These are phyloP conservation scores for Sarcophaga variegata DNA, from an alignment of 2,888 invertebrate genomes.

Conservation along the genomic window DNA sequence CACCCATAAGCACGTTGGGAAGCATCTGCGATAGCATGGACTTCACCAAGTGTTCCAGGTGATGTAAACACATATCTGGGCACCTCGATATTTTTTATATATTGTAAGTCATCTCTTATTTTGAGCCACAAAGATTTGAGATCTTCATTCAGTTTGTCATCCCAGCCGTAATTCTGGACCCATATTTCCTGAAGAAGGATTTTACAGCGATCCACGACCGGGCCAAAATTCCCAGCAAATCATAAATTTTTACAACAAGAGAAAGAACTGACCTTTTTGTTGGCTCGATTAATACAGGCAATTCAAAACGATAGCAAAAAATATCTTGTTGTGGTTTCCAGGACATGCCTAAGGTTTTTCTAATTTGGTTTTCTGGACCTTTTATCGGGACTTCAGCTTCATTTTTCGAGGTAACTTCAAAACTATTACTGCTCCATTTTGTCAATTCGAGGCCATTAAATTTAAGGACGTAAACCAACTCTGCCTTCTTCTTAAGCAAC, in stretches of 20 bases:
- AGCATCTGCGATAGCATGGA: constrained; percentile 17
- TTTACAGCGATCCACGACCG: constrained; percentile 61
- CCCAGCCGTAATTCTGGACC: constrained; percentile 56
- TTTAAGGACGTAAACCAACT: not conserved
- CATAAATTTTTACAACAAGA: constrained; percentile 52
- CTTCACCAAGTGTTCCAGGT: not conserved
- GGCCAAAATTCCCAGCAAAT: constrained; percentile 51
- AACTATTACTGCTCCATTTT: constrained; percentile 11
- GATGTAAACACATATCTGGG: constrained; percentile 29
- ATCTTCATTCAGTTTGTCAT: not conserved
- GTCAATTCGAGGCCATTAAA: not conserved
- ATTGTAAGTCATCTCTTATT: constrained; percentile 21
- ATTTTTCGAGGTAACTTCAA: not conserved
- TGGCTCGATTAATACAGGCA: constrained; percentile 22
- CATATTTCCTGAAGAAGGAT: constrained; percentile 67
- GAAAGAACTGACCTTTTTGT: constrained; percentile 43
- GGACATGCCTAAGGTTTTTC: not conserved
- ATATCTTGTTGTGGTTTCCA: not conserved
- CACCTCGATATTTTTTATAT: constrained; percentile 31
- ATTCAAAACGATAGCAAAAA: constrained; percentile 2
- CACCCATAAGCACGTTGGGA: not conserved
- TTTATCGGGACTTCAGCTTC: constrained; percentile 10
- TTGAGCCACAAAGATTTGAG: constrained; percentile 27
- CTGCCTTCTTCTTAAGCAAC: not conserved
- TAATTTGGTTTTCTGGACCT: constrained; percentile 16